These are phyloP conservation scores for Phrynocephalus forsythii DNA, from an alignment of 2,797 vertebrate species.

Conservation along the genomic window DNA sequence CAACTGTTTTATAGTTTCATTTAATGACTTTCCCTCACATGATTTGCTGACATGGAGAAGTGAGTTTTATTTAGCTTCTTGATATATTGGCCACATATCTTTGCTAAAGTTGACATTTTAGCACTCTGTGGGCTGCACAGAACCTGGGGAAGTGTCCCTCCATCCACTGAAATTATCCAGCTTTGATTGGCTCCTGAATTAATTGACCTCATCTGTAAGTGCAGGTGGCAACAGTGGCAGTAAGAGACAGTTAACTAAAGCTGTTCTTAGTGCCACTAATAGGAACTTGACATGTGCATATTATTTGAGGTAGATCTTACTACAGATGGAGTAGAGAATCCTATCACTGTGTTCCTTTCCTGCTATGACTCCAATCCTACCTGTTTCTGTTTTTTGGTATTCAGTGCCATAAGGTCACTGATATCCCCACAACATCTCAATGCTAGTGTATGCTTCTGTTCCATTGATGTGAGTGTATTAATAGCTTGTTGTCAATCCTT, in stretches of 20 bases:
- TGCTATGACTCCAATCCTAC: background rate
- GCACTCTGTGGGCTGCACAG: too few relatives aligned
- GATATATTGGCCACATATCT: background rate
- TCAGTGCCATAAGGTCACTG: background rate
- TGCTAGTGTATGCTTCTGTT: background rate
- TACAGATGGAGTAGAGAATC: background rate
- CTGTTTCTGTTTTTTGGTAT: background rate
- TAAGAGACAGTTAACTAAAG: background rate
- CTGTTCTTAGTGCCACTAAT: background rate
- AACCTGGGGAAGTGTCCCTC: too few relatives aligned
- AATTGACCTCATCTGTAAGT: background rate
- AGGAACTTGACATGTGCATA: background rate
- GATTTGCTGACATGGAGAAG: background rate
- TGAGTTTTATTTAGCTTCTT: background rate
- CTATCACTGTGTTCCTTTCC: background rate
- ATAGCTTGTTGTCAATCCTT: background rate
- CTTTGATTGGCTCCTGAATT: background rate
- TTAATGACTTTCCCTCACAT: background rate
- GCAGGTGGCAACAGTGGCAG: background rate
- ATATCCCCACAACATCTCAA: background rate
- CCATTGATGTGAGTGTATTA: background rate
- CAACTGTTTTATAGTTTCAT: background rate
- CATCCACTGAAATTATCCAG: too few relatives aligned
- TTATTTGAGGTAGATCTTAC: background rate
- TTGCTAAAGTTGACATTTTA: background rate